These are phyloP conservation scores for Phodopus roborovskii DNA, from an alignment of 2,113 vertebrate species.

Conservation along the genomic window DNA sequence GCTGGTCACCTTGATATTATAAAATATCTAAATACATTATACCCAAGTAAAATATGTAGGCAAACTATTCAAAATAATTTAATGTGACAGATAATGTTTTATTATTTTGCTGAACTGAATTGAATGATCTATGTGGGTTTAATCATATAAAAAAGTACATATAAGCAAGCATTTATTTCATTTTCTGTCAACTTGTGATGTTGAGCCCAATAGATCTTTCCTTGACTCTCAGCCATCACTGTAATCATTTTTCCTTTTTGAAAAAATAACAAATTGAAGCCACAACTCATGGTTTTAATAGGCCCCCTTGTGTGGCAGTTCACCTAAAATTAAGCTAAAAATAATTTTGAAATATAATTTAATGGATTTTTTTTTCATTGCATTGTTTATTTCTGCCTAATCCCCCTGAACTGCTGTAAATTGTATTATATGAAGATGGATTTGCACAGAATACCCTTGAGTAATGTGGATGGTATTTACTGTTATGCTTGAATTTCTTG, in stretches of 20 bases:
- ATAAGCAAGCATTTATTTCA: conserved; percentile 31
- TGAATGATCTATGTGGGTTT: conserved; percentile 10
- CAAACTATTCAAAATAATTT: conserved; percentile 54
- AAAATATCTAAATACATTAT: conserved; percentile 17
- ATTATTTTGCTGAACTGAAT: conserved; percentile 42
- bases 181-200: conserved; percentile 2
- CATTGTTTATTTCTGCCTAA: neutral
- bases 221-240: conserved; percentile 3
- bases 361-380: neutral
- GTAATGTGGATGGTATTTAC: neutral
- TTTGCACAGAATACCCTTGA: neutral
- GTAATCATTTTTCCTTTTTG: neutral
- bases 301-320: neutral
- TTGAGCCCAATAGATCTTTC: neutral
- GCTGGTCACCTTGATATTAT: conserved; percentile 16
- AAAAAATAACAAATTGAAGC: conserved; percentile 33
- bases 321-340: conserved; percentile 4
- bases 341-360: conserved; percentile 49
- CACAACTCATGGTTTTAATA: conserved; percentile 39
- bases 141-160: conserved; percentile 20
- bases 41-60: conserved; percentile 37
- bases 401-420: neutral
- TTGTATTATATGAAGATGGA: neutral
- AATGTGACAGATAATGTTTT: conserved; percentile 6
- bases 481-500: neutral